Evolutionary conservation across 1,140 invertebrate genomes (phyloP).

Genomic region (Danaus melanippus): DNA sequence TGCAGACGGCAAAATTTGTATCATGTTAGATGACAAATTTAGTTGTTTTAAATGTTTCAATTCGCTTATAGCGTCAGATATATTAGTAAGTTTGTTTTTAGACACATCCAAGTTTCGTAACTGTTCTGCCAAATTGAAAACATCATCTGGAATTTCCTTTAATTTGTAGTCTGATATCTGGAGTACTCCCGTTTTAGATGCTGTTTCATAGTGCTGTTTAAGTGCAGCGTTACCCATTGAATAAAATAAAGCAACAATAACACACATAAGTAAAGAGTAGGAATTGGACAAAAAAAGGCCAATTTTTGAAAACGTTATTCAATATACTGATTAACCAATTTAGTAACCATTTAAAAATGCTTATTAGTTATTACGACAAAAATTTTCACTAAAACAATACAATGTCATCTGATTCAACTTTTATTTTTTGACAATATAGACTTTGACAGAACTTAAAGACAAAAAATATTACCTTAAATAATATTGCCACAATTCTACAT

Average conservation of each 20-base stretch:
- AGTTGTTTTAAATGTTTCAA: slow-evolving; percentile 88
- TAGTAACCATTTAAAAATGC: too few species aligned
- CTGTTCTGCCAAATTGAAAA: slow-evolving; percentile 77
- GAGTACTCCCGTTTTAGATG: slow-evolving; percentile 93
- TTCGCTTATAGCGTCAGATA: slow-evolving; percentile 85
- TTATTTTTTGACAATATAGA: too few species aligned
- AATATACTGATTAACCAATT: too few species aligned
- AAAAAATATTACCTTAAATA: too few species aligned
- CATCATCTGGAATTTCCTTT: slow-evolving; percentile 79
- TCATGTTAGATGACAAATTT: slow-evolving; percentile 81
- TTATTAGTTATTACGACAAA: too few species aligned
- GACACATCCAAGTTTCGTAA: slow-evolving; percentile 93
- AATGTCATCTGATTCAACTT: too few species aligned
- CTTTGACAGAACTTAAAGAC: too few species aligned
- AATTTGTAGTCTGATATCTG: slow-evolving; percentile 88
- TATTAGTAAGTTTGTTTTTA: slow-evolving; percentile 85
- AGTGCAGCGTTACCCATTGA: slow-evolving; percentile 89
- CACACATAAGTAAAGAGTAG: background rate
- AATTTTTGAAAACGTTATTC: too few species aligned
- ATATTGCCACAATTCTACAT: too few species aligned
- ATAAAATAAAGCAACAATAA: slow-evolving; percentile 1
- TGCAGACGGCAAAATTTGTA: slow-evolving; percentile 80
- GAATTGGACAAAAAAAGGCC: background rate
- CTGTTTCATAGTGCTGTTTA: slow-evolving; percentile 93
- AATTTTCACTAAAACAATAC: too few species aligned